Percentiles rank a stretch among this genome's conserved stretches.
phyloP scores from a whole-genome alignment of 2,888 invertebrate species.

The Choristoneura rosaceana region DNA sequence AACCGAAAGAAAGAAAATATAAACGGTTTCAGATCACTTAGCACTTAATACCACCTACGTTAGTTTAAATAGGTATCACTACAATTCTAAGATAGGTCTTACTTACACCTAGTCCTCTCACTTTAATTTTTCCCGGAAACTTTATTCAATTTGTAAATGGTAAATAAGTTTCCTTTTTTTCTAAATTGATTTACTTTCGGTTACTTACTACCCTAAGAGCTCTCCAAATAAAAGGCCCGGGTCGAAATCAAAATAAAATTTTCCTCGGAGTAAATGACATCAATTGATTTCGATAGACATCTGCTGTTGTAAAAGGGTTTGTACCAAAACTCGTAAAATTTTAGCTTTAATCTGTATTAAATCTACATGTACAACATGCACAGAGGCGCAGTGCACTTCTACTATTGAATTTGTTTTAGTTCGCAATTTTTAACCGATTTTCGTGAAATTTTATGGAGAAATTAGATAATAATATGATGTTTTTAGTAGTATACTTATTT shows the following conservation, averaged over 20 bases:
- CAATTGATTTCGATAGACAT: conserved; percentile 15
- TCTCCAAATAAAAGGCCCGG: conserved; percentile 36
- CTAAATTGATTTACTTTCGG: conserved; percentile 32
- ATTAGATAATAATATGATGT: no score
- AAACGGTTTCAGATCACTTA: no score
- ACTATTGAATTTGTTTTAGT: no score
- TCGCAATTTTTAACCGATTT: no score
- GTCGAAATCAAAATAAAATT: conserved; percentile 31
- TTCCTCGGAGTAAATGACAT: conserved; percentile 14
- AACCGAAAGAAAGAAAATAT: no score
- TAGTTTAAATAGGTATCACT: no score
- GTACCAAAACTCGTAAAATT: background rate
- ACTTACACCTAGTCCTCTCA: background rate
- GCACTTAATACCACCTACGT: no score
- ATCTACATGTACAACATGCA: background rate
- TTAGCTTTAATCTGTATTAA: no score
- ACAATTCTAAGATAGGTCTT: no score
- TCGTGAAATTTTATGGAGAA: no score
- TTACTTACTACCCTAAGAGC: conserved; percentile 23
- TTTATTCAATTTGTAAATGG: conserved; percentile 12
- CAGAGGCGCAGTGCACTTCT: no score
- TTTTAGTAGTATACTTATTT: no score
- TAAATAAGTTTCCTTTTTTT: conserved; percentile 16
- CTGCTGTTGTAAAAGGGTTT: conserved; percentile 10
- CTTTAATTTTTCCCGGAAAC: conserved; percentile 10